Evolutionary conservation across 2,888 invertebrate genomes (phyloP), one percentile per base, ranked within the genome.

Genomic region (Aleiodes leptofemur): DNA sequence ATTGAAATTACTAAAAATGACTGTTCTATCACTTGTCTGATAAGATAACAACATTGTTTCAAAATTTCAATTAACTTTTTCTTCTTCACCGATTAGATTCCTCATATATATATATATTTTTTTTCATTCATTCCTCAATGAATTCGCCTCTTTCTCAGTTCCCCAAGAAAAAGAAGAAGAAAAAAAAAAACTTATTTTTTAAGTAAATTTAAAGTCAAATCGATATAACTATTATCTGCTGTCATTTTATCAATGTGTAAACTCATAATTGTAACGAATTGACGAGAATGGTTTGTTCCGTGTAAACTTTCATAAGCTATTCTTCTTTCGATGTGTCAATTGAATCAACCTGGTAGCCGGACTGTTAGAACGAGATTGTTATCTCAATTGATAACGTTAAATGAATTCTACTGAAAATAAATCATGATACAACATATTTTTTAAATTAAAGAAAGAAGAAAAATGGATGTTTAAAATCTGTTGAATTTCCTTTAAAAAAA

Each of bases 241-340:
- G 14, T 43, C 64, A 43, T 14, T 23, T 43, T 64, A 64, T 64
- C 64, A 64, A 55, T 43, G 64, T 43, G 64, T 64, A 64, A 64
- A 64, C 64, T 64, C 23, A 43, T 64, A 64, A 64, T 64, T 64
- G 64, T 64, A 64, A 64, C 64, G 64, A 64, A 64, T 43, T 64
- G 64, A 64, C 64, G 48, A 64, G n/a, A 16, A 43, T 43, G 9
- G 64, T 64, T 64, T 64, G 64, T 64, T 64, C 64, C 64, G 64
- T 48, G 64, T 64, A 64, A 64, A 64, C 64, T 43, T 64, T 43
- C 43, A 8, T 43, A 43, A 43, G 43, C 64, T 43, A 34, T 38
- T 61, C 61, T 61, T 38, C 34, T 34, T 34, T 23, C 23, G 23
- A 29, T 23, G 9, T 56, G 16, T 61, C 64, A 64, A 64, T 64